These are phyloP conservation scores for Bagarius yarrelli DNA, from an alignment of 2,113 vertebrate genomes.

Conservation along the genomic window DNA sequence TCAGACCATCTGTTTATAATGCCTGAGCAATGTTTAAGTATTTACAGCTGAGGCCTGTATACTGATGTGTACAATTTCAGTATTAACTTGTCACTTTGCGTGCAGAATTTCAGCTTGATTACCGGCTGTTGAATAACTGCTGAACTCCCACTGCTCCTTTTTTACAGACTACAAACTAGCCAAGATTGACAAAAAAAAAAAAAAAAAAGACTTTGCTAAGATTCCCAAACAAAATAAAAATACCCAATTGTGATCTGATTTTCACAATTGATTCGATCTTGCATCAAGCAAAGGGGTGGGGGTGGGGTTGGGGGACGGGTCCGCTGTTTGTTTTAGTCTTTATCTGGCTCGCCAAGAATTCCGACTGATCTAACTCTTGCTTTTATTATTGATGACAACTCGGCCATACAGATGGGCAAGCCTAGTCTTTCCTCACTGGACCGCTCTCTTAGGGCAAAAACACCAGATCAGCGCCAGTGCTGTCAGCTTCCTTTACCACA, in stretches of 20 bases:
- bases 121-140: background rate
- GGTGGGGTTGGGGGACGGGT: background rate
- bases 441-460: background rate
- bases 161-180: background rate
- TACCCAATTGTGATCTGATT: background rate
- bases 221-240: background rate
- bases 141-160: background rate
- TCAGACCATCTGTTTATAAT: background rate
- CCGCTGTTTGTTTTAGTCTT: background rate
- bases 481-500: conserved; percentile 12
- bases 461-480: background rate
- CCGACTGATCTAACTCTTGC: background rate
- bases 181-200: no score
- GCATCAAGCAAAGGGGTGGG: background rate
- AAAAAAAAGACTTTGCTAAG: background rate
- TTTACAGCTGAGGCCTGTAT: background rate
- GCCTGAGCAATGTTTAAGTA: background rate
- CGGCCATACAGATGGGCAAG: background rate
- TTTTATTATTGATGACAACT: conserved; percentile 23
- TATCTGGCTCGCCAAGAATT: background rate
- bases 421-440: background rate
- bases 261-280: background rate
- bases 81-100: background rate
- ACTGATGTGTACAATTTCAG: background rate
- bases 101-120: background rate